Percentiles rank a stretch among this genome's conserved stretches.
Evolutionary conservation across 1,140 invertebrate genomes (phyloP).

Genomic region (Leptestheria dahalacensis): DNA sequence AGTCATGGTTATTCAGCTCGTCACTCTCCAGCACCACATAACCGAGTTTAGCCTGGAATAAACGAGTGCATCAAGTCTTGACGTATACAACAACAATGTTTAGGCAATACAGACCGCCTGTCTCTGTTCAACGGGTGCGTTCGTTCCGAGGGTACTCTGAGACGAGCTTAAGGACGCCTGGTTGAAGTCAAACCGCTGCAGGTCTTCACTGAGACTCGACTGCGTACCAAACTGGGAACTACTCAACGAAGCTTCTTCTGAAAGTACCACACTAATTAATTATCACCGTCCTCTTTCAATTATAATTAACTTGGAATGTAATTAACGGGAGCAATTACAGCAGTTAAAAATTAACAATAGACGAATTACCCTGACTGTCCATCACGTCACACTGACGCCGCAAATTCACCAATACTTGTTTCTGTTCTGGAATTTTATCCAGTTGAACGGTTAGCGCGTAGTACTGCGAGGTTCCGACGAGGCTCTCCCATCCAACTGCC

Average conservation of each 20-base stretch:
- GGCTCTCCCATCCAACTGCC: background rate
- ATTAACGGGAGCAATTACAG: no score
- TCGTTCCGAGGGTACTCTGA: background rate
- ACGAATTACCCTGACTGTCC: no score
- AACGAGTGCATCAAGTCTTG: background rate
- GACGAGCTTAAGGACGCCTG: background rate
- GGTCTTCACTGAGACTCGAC: slow-evolving; percentile 11
- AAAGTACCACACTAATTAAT: no score
- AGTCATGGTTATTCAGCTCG: slow-evolving; percentile 4
- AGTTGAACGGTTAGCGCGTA: background rate
- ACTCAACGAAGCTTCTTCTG: background rate
- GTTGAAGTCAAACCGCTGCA: slow-evolving; percentile 13
- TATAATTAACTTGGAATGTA: no score
- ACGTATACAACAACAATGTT: background rate
- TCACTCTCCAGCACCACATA: slow-evolving; percentile 2
- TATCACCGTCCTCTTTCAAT: no score
- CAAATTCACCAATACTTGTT: background rate
- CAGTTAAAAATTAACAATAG: no score
- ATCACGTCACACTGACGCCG: no score
- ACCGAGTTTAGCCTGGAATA: background rate
- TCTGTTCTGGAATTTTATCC: background rate
- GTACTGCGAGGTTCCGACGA: background rate
- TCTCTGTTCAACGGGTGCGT: background rate
- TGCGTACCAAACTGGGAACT: background rate
- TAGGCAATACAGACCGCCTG: background rate